Evolutionary conservation across 2,113 vertebrate genomes (phyloP), one percentile per base, ranked within the genome.

Genomic region (Callochromis pleurospilus): DNA sequence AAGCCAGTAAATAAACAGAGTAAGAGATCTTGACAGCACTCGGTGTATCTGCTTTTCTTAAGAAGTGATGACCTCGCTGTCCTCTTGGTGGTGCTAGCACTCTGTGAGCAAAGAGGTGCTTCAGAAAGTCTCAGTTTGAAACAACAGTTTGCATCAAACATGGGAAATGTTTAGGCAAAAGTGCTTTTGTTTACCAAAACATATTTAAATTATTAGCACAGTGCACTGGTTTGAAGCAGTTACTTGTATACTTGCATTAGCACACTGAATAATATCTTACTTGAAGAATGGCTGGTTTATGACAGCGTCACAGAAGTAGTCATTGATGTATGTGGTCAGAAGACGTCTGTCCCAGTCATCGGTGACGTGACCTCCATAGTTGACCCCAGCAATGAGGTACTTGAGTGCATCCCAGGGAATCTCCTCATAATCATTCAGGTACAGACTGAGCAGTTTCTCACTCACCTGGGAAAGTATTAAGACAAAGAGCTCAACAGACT

Each of bases 351-450:
- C 98, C 97, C 97, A 98, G 87, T 98, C 97, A 5, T 98, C 98
- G 0, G 97, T 98, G 82, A 98, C 96, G 3, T 98, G 98, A 75
- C 98, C 98, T 7, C 98, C 97, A 0, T 98, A 98, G 92, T 96
- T 98, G 91, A 98, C 93, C 0, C 96, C 97, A 0, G 97, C 96
- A 2, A 98, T 97, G 79, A 98, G 97, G 89, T 97, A 97, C 93
- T 96, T 98, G 40, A 98, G 96, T 0, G 98, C 97, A 1, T 98
- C 97, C 98, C 97, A 98, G n/a, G 97, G 97, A 2, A 97, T 97
- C 60, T 97, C 96, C 82, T 98, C 96, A 1, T 97, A 97, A 80
- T 97, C 97, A 17, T 98, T 96, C 92, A 98, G 95, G 89, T 98
- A 97, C 31, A 97, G 94, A 88, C 96, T 96, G 82, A 98, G 95